Conservation (phyloP, 2,888 invertebrate genomes). For the Trichopoda pennipes region DNA sequence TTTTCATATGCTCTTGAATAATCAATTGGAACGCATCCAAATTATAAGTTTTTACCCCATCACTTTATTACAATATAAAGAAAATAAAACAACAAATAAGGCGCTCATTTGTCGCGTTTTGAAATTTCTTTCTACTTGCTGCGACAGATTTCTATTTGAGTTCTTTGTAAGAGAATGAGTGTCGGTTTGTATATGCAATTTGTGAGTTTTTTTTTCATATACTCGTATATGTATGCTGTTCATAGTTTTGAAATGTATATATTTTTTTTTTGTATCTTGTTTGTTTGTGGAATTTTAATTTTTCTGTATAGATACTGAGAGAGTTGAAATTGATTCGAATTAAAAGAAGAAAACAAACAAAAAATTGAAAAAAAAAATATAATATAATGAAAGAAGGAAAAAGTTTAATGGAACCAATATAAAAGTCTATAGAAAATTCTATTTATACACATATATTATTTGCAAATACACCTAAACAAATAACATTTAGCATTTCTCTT, state of each 20-base stretch:
- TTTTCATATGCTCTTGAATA: constrained; percentile 39
- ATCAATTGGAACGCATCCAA: constrained; percentile 76
- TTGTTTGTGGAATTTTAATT: constrained; percentile 60
- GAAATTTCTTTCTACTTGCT: constrained; percentile 68
- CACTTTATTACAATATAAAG: constrained; percentile 71
- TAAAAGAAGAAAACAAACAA: constrained; percentile 32
- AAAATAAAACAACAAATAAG: constrained; percentile 64
- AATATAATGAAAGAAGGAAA: constrained; percentile 67
- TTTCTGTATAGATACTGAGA: constrained; percentile 46
- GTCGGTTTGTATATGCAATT: constrained; percentile 5
- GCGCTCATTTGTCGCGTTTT: constrained; percentile 72
- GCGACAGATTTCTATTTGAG: constrained; percentile 54
- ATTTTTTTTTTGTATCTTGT: constrained; percentile 2
- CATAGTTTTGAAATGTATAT: constrained; percentile 33
- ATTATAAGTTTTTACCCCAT: constrained; percentile 72
- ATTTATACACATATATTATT: constrained; percentile 17
- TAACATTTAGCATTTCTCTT: not conserved
- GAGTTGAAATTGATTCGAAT: constrained; percentile 38
- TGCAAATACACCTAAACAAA: constrained; percentile 35
- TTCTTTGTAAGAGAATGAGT: constrained; percentile 8
- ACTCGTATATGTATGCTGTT: constrained; percentile 24
- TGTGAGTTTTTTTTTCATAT: constrained; percentile 19
- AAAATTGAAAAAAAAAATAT: too few species aligned
- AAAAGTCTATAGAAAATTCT: constrained; percentile 64
- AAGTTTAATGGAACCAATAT: constrained; percentile 74